Base-by-base conservation (phyloP, 2,888 invertebrate genomes). In the Andricus curvator region DNA sequence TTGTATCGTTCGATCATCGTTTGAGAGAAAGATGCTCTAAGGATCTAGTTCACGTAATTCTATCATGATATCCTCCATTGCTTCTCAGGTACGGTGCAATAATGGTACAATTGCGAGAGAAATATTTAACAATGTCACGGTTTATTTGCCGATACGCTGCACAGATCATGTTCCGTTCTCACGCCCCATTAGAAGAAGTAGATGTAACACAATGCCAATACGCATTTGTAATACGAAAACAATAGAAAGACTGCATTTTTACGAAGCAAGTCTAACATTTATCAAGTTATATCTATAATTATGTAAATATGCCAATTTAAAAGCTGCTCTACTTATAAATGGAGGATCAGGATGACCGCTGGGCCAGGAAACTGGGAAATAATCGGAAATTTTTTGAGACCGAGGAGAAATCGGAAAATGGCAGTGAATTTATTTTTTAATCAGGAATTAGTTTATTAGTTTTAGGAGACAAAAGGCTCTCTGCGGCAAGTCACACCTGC, bases 111-210 rank as follows among this genome's bases (percentile, higher is more conserved):
- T 33, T 74, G 62, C 33, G 11, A 51, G 51, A 74, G 56, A 74
- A 74, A 74, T 56, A 74, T 74, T 74, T 74, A 74, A 74, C 74
- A 74, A 74, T 74, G 74, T 74, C 74, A 74, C 74, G 74, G 74
- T 74, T 74, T 74, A 74, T 74, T 74, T 74, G 74, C 56, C 74
- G 74, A 74, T 56, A 33, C 33, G n/a, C 56, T 33, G 74, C 15
- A 33, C 33, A 74, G 74, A 74, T 74, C 74, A 74, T 56, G 74
- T 56, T 74, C 29, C 56, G 56, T 74, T 74, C 74, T 74, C 74
- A 74, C 56, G 74, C 56, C 74, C 33, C 74, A 74, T 56, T 74
- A 56, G 56, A 74, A n/a, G 56, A 74, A 74, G n/a, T 74, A 33
- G 74, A 74, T 33, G 44, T 44, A 67, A 37, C 13, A 68, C 44